A percentile compares a stretch with the other conserved stretches of the same genome.
These are phyloP conservation scores for Leucophenga maculata DNA, from an alignment of 2,888 invertebrate species.

Conservation along the genomic window DNA sequence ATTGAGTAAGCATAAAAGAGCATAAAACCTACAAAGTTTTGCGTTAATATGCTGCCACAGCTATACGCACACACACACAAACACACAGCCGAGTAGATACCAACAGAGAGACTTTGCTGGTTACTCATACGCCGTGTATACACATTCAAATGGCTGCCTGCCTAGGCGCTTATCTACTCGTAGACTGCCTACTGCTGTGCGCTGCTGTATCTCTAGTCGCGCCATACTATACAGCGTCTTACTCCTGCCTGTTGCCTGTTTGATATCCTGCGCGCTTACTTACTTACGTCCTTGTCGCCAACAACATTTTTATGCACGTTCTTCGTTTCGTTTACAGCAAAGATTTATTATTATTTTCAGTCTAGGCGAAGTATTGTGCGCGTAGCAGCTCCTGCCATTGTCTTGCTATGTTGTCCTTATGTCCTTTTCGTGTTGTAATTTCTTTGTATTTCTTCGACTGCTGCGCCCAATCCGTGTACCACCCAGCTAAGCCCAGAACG, in stretches of 20 bases:
- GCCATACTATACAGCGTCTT: too few relatives aligned
- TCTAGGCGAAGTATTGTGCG: constrained; percentile 8
- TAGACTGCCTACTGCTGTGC: neutral
- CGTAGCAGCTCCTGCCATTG: neutral
- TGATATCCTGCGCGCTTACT: neutral
- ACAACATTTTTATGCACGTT: constrained; percentile 38
- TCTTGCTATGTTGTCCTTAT: constrained; percentile 7
- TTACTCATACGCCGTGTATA: constrained; percentile 56
- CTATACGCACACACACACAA: neutral
- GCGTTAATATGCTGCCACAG: constrained; percentile 27
- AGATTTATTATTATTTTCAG: constrained; percentile 43
- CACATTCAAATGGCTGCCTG: neutral
- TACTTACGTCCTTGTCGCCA: neutral
- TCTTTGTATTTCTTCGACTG: constrained; percentile 37
- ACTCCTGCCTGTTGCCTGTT: neutral
- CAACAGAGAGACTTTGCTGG: constrained; percentile 20
- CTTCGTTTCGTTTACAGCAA: constrained; percentile 26
- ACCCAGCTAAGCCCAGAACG: constrained; percentile 15
- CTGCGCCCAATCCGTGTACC: neutral
- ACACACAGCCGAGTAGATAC: neutral
- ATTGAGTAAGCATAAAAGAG: constrained; percentile 23
- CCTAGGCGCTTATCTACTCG: neutral
- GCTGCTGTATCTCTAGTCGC: neutral
- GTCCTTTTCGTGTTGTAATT: constrained; percentile 43
- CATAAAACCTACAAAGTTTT: constrained; percentile 32